Evolutionary conservation across 1,140 invertebrate genomes (phyloP), one percentile per base, ranked within the genome.

Genomic region (Agrypnia vestita): DNA sequence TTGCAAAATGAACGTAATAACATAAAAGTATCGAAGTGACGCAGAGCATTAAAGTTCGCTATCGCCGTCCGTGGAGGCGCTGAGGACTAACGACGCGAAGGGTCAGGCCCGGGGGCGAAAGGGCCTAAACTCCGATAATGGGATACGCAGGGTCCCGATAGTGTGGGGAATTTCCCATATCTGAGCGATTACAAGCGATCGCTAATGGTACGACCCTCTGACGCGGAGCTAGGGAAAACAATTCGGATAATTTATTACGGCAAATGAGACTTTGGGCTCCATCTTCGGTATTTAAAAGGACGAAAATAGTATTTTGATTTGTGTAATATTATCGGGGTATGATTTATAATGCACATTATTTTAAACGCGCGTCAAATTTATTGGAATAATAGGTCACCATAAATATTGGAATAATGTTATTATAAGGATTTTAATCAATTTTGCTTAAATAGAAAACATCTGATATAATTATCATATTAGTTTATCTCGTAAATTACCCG

Each of bases 81-180:
- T 64, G 35, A 64, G 19, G 61, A 64, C 61, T 64, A 64, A 64
- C 61, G 61, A 64, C 35, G 53, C 69, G 55, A 74, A 74, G 67
- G 78, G 59, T 61, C 35, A 15, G 59, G 44, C 71, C 56, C 53
- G 15, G 17, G 76, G 69, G 64, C 71, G 17, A 74, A 64, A 71
- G 49, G 61, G 47, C 44, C 46, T 15, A 51, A 78, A 78, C 47
- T 62, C 12, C 47, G 62, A 69, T 78, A 69, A 56, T 69, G 46
- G 51, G 25, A 79, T 35, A 61, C 55, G 46, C n/a, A n/a, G 49
- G 51, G 51, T 72, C 15, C 55, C 19, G 64, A 74, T 62, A 69
- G 55, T 80, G 17, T 43, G 17, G 25, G 21, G 73, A 80, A 80
- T 80, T 80, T 75, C 78, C 61, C 61, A 43, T 75, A 80, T 73